A percentile compares a stretch with the other conserved stretches of the same genome.
These are phyloP conservation scores for Himalopsyche kuldschensis DNA, from an alignment of 2,888 invertebrate species.

Conservation along the genomic window DNA sequence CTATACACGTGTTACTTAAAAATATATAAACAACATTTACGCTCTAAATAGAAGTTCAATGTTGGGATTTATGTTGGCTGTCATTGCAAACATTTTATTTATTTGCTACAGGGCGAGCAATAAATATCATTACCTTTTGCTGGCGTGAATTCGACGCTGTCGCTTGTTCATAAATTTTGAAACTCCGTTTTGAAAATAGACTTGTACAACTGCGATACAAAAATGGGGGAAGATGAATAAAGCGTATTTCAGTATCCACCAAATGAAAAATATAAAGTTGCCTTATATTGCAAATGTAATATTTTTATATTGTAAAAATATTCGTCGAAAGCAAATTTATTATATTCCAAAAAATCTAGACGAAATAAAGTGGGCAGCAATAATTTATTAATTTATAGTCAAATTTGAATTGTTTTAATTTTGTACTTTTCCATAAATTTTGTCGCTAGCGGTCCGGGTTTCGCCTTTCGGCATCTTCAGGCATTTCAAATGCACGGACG, in stretches of 20 bases:
- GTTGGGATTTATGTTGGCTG: constrained; percentile 9
- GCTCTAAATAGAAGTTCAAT: background rate
- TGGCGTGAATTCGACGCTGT: constrained; percentile 18
- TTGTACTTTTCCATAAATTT: too few species aligned
- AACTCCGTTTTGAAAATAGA: constrained; percentile 5
- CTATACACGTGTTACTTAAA: background rate
- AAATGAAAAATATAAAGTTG: background rate
- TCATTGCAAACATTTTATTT: constrained; percentile 10
- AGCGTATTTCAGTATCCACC: background rate
- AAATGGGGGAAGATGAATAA: background rate
- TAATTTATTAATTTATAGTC: too few species aligned
- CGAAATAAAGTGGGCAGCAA: too few species aligned
- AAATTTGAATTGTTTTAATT: too few species aligned
- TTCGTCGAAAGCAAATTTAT: too few species aligned
- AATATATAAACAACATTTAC: background rate
- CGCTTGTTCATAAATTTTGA: constrained; percentile 19
- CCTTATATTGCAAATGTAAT: too few species aligned
- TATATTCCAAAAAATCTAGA: too few species aligned
- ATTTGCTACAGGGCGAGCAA: constrained; percentile 8
- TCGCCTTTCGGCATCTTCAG: too few species aligned
- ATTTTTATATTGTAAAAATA: too few species aligned
- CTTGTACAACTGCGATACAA: background rate
- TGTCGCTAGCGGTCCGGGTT: too few species aligned
- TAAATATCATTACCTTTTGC: constrained; percentile 33
- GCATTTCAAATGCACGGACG: too few species aligned